phyloP scores from a whole-genome alignment of 2,888 invertebrate genomes.

The Xanthorhoe designata region DNA sequence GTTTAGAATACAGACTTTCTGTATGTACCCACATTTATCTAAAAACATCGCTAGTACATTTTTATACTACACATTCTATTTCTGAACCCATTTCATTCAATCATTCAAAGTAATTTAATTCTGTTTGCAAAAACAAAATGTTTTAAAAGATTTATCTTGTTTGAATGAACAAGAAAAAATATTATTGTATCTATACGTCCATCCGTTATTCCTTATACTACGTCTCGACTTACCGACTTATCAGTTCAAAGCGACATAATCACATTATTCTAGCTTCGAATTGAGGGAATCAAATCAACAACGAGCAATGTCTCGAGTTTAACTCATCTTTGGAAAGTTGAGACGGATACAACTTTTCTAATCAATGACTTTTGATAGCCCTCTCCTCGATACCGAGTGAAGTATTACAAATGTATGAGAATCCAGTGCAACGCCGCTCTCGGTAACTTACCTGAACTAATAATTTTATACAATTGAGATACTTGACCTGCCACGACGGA shows the following conservation, averaged over 20 bases:
- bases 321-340: slow-evolving; percentile 15
- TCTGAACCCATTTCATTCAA: too few species aligned
- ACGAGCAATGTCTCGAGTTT: slow-evolving; percentile 19
- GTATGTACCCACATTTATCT: too few species aligned
- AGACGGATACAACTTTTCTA: slow-evolving; percentile 1
- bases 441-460: too few species aligned
- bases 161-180: not conserved
- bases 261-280: slow-evolving; percentile 34
- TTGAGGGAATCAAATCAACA: slow-evolving; percentile 32
- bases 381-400: too few species aligned
- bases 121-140: not conserved
- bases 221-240: not conserved
- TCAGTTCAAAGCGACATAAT: slow-evolving; percentile 27
- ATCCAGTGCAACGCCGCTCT: too few species aligned
- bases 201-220: not conserved
- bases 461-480: too few species aligned
- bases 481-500: too few species aligned
- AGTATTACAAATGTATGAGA: too few species aligned
- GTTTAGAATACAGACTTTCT: too few species aligned
- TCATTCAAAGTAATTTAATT: too few species aligned
- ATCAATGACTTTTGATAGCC: slow-evolving; percentile 7
- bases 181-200: not conserved
- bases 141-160: not conserved
- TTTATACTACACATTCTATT: too few species aligned
- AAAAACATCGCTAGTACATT: too few species aligned